These are phyloP conservation scores for Spizella passerina DNA, from an alignment of 2,797 vertebrate species.

Conservation along the genomic window DNA sequence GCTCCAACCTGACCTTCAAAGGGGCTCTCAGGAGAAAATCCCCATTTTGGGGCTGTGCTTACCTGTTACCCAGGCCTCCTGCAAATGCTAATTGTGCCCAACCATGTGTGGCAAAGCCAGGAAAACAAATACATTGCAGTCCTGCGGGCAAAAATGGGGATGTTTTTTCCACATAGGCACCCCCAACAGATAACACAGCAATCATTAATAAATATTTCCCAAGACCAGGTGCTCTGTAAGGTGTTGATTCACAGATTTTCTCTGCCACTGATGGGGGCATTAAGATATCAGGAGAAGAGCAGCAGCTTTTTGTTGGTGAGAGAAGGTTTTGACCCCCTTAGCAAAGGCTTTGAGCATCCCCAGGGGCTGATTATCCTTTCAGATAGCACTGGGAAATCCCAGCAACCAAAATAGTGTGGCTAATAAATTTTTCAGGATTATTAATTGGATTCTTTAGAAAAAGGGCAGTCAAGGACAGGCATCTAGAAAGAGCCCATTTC, in stretches of 20 bases:
- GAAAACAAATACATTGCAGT: background rate
- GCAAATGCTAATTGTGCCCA: background rate
- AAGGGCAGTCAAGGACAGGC: constrained; percentile 26
- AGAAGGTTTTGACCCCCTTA: background rate
- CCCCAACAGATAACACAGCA: background rate
- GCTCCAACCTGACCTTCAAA: background rate
- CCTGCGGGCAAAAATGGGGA: background rate
- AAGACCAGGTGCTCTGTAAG: background rate
- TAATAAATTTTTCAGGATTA: background rate
- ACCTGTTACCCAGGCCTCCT: background rate
- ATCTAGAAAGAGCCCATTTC: background rate
- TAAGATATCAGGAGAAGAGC: background rate
- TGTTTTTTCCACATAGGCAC: background rate
- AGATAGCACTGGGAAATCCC: background rate
- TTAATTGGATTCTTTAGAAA: background rate
- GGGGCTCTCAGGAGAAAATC: background rate
- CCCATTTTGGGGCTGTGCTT: background rate
- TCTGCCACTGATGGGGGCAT: background rate
- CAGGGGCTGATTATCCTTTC: background rate
- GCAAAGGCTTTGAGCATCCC: background rate
- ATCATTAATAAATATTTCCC: background rate
- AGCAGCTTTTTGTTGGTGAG: fast-evolving
- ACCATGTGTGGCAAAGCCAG: background rate
- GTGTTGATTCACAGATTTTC: background rate
- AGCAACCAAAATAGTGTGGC: background rate